These are phyloP conservation scores for Masticophis lateralis DNA, from an alignment of 2,797 vertebrate species.

Conservation along the genomic window DNA sequence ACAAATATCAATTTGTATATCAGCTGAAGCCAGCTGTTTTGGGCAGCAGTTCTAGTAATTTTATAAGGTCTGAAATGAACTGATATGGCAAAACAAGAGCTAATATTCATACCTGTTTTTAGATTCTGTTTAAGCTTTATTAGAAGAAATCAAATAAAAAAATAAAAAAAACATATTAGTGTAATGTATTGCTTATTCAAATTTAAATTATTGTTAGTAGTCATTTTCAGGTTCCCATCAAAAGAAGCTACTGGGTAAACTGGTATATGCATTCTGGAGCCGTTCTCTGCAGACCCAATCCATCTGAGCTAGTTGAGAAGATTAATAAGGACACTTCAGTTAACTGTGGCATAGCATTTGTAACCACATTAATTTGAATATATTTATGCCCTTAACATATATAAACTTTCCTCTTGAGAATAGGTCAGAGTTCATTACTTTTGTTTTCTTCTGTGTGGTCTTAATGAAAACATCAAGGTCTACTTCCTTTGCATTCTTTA, in stretches of 20 bases:
- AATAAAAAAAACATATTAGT: not conserved
- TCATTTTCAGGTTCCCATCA: not conserved
- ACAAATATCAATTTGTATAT: not conserved
- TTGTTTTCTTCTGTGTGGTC: not conserved
- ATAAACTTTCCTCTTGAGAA: not conserved
- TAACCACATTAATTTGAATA: not conserved
- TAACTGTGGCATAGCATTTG: not conserved
- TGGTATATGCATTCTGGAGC: not conserved
- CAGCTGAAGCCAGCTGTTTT: not conserved
- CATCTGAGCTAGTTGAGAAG: not conserved
- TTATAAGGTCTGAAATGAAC: not conserved
- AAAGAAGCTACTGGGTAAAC: not conserved
- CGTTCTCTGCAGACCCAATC: not conserved
- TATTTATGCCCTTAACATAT: not conserved
- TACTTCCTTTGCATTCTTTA: not conserved
- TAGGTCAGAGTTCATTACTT: not conserved
- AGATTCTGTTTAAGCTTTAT: not conserved
- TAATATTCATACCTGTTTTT: not conserved
- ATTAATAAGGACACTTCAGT: not conserved
- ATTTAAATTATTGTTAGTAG: not conserved
- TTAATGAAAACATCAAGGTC: not conserved
- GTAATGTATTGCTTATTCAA: not conserved
- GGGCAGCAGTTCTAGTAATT: not conserved
- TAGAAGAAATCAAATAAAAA: not conserved
- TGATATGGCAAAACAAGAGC: not conserved